Base-by-base conservation (phyloP, 2,888 invertebrate genomes). In the Taphrorychus bicolor region DNA sequence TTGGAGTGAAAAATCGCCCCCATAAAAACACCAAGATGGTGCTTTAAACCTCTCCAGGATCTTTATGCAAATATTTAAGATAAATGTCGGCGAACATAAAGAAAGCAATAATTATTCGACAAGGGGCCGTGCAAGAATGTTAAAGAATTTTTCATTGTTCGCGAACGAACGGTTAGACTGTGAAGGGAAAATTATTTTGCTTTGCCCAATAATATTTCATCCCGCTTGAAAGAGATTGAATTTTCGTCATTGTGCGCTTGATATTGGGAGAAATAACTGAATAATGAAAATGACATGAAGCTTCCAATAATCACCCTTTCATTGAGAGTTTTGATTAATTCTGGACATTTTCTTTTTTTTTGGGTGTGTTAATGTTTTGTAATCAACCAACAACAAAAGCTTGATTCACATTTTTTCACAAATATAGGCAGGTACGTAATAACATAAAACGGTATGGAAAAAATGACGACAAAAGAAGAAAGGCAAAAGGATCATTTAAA, bases 261-360 rank as follows among this genome's bases (percentile, higher is more conserved):
- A 54, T 54, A 54, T 54, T 54, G 54, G 54, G 54, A 21, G 54
- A 54, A 32, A 54, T 54, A 54, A 54, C 54, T 54, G 54, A 54
- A 54, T 54, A 54, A 24, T 54, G 54, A 54, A 54, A 54, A 54
- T 32, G 54, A 54, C 11, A 54, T 54, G 32, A 54, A 54, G 54
- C 54, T 32, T 23, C 11, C 19, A 54, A 54, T 54, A 54, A 23
- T 54, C 17, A 32, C 32, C 24, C 24, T 23, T 23, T 22, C 16
- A 54, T 54, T 54, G 54, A 32, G n/a, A 17, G n/a, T 21, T 54
- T 32, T 5, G 22, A 45, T 45, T 16, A 45, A 45, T 45, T 45
- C 14, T 14, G 3, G 14, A 45, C 45, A 32, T 7, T 32, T 16
- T 11, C 45, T 45, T 45, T 45, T 45, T 14, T 45, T 45, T 45